Conservation (phyloP, 2,797 vertebrate genomes). For the Pristis pectinata region DNA sequence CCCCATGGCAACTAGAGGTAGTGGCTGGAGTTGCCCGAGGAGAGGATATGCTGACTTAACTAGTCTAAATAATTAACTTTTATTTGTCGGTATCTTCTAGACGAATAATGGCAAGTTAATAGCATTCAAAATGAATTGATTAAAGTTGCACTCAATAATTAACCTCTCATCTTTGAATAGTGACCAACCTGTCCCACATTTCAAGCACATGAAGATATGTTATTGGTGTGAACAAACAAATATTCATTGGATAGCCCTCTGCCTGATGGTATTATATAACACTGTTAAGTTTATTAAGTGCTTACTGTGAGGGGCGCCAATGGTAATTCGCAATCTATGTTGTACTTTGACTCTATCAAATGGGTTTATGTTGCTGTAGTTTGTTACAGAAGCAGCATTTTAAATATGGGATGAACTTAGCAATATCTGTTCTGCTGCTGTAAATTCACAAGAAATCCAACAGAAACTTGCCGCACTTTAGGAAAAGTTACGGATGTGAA, state of each 20-base stretch:
- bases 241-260: neutral
- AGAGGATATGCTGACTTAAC: neutral
- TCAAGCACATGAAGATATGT: neutral
- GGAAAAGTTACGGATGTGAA: neutral
- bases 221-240: constrained; percentile 1
- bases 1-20: neutral
- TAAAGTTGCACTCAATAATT: neutral
- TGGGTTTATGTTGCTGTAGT: neutral
- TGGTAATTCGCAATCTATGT: neutral
- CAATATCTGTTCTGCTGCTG: neutral
- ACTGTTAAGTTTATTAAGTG: neutral
- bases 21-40: neutral
- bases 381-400: neutral
- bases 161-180: neutral
- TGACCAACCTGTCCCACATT: neutral
- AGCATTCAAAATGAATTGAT: neutral
- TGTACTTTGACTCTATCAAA: neutral
- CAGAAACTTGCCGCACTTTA: neutral
- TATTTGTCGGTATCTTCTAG: neutral
- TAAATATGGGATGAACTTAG: neutral
- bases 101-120: neutral
- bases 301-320: neutral
- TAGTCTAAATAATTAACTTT: neutral
- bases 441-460: neutral
- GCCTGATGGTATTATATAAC: neutral